Evolutionary conservation across 2,888 invertebrate genomes (phyloP).

Genomic region (Ceramica pisi): DNA sequence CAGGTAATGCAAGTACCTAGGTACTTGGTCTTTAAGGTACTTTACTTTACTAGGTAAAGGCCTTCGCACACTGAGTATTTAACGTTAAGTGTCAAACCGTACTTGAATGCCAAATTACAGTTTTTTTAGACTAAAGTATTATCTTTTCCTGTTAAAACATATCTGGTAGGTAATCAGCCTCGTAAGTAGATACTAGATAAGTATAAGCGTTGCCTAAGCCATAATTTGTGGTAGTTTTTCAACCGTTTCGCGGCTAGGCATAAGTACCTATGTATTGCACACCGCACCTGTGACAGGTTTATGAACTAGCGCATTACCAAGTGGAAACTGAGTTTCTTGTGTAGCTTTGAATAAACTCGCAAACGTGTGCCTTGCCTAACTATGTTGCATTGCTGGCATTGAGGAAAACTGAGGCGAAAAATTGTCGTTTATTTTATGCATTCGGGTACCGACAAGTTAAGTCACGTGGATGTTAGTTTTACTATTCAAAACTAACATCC

Average conservation of each 20-base stretch:
- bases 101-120: no score
- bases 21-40: no score
- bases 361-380: conserved; percentile 5
- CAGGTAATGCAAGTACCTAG: neutral
- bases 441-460: neutral
- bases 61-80: no score
- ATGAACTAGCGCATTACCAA: conserved; percentile 6
- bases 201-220: conserved; percentile 14
- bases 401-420: neutral
- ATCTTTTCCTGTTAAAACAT: neutral
- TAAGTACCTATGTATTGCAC: conserved; percentile 23
- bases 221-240: conserved; percentile 35
- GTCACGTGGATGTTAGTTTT: neutral
- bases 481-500: no score
- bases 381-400: neutral
- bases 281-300: conserved; percentile 42
- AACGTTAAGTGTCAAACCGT: no score
- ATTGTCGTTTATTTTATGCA: conserved; percentile 4
- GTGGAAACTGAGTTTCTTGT: conserved; percentile 19
- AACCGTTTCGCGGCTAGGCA: conserved; percentile 9
- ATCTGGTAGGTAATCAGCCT: neutral
- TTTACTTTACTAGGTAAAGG: no score
- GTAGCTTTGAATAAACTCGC: conserved; percentile 12
- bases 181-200: neutral
- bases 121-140: no score